Evolutionary conservation across 2,113 vertebrate genomes (phyloP).

Genomic region (Pterocles gutturalis): DNA sequence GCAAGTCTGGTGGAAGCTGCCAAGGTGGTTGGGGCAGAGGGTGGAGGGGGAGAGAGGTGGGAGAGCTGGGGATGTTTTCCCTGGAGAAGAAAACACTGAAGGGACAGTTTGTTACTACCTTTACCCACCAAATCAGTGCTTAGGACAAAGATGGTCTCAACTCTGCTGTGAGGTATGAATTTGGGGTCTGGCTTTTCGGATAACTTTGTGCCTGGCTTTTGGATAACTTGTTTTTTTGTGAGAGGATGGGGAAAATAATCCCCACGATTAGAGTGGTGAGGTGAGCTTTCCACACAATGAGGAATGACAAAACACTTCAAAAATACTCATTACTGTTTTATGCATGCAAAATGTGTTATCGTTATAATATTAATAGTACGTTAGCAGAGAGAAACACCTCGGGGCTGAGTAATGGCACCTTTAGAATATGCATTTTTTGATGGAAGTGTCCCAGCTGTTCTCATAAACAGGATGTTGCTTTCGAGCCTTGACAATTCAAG

Average conservation of each 20-base stretch:
- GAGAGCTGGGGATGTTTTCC: neutral
- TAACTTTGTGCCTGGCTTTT: neutral
- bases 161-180: accelerated
- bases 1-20: accelerated
- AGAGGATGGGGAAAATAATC: neutral
- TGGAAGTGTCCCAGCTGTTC: neutral
- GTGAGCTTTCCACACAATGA: neutral
- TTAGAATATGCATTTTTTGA: neutral
- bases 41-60: neutral
- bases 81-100: neutral
- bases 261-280: neutral
- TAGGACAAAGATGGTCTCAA: neutral
- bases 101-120: neutral
- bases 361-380: neutral
- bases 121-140: neutral
- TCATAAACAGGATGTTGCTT: neutral
- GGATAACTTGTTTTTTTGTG: neutral
- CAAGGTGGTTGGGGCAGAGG: no score
- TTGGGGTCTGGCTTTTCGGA: neutral
- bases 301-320: neutral
- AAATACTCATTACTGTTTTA: neutral
- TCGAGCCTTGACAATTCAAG: accelerated
- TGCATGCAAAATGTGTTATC: neutral
- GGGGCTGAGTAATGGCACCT: neutral
- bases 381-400: neutral